Evolutionary conservation across 2,888 invertebrate species (phyloP).

Genomic region (Himalopsyche japonica): DNA sequence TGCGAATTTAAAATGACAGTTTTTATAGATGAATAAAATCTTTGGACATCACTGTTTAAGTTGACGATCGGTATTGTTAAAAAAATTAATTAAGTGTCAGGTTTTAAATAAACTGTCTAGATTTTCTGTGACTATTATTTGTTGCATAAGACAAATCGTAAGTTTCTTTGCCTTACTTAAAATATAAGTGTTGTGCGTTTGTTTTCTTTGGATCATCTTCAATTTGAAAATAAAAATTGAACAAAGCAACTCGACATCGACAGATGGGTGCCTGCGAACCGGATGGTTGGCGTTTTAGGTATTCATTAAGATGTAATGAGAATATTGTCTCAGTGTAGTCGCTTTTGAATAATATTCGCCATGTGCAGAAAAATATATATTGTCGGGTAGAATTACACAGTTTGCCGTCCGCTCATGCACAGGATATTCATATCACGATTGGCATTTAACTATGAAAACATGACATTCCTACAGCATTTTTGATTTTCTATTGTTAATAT

Average conservation of each 20-base stretch:
- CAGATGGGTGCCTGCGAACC: constrained; percentile 30
- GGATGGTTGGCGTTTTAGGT: constrained; percentile 7
- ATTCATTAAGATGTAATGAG: constrained; percentile 4
- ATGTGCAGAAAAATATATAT: background rate
- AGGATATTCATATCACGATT: background rate
- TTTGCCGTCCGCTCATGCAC: constrained; percentile 29
- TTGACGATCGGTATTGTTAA: background rate
- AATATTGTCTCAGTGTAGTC: background rate
- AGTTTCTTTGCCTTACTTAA: constrained; percentile 35
- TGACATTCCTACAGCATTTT: constrained; percentile 37
- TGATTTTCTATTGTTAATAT: constrained; percentile 8
- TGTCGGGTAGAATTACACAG: background rate
- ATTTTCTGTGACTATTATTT: constrained; percentile 10
- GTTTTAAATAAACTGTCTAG: background rate
- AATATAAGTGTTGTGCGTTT: constrained; percentile 25
- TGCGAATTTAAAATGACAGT: too few species aligned
- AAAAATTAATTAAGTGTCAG: background rate
- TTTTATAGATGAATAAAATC: background rate
- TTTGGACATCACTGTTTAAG: background rate
- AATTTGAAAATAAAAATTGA: constrained; percentile 3
- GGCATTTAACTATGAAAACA: constrained; percentile 1
- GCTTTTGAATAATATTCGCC: background rate
- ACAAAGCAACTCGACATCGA: constrained; percentile 34
- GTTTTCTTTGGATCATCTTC: constrained; percentile 23
- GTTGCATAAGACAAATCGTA: constrained; percentile 29